A percentile compares a stretch with the other conserved stretches of the same genome.
These are phyloP conservation scores for Alloscopus bannaensis DNA, from an alignment of 2,888 invertebrate species.

Conservation along the genomic window DNA sequence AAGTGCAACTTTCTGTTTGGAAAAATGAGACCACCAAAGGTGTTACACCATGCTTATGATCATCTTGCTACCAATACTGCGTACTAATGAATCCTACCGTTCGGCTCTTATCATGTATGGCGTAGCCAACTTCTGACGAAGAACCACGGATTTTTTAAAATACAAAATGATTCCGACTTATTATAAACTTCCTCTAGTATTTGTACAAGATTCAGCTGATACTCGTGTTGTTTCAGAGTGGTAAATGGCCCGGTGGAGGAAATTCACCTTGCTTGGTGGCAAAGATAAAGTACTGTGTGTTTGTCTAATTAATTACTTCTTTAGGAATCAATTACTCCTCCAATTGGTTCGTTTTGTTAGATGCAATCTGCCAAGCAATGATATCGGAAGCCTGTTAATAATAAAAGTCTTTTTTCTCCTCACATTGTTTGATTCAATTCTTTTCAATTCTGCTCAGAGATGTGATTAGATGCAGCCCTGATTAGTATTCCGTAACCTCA, in stretches of 20 bases:
- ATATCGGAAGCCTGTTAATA: too few species aligned
- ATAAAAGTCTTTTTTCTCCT: not conserved
- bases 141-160: not conserved
- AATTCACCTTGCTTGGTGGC: conserved; percentile 42
- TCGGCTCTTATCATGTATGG: not conserved
- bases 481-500: not conserved
- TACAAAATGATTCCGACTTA: not conserved
- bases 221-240: too few species aligned
- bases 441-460: not conserved
- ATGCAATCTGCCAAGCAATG: conserved; percentile 39
- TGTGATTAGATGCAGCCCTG: not conserved
- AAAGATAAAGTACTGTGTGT: conserved; percentile 42
- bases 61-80: not conserved
- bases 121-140: not conserved
- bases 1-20: conserved; percentile 52
- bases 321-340: conserved; percentile 49
- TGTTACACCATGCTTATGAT: conserved; percentile 41
- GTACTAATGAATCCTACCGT: not conserved
- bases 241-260: not conserved
- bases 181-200: not conserved
- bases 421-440: not conserved
- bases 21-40: conserved; percentile 67
- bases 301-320: conserved; percentile 59
- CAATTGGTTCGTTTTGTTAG: conserved; percentile 26
- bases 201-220: too few species aligned